Base-by-base conservation (phyloP, 2,888 invertebrate species). In the Timandra comae region DNA sequence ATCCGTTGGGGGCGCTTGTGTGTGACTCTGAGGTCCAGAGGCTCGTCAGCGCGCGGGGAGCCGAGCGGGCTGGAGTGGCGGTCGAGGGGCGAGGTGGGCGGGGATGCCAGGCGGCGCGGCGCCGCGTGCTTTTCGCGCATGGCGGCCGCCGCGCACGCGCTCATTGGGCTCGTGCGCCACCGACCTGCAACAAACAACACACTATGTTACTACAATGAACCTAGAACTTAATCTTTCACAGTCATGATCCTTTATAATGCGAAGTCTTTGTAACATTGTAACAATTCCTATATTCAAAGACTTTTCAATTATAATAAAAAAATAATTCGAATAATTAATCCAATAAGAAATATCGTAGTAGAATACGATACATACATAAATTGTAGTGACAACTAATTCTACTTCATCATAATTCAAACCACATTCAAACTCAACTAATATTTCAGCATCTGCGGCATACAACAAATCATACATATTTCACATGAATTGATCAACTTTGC, bases 111-210 rank as follows among this genome's bases (percentile, higher is more conserved):
- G 88, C 95, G 95, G 84, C 94, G 90, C 75, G 95, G 95, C 73
- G 94, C 93, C 77, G 94, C 93, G 88, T 95, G 94, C 87, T 96
- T 95, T 88, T 95, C 95, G 88, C 95, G 92, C 88, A 89, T 86
- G 79, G 81, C 88, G 85, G 88, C 88, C 78, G 89, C 87, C 82
- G 90, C 90, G 87, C 90, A 90, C 88, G 90, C 90, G 88, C 90
- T 91, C 91, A 91, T 91, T 87, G 87, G 89, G 84, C 85, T 84
- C 84, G 84, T 73, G 84, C 85, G 82, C 82, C 79, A 86, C 78
- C 81, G 74, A 84, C 78, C 84, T 84, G 76, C 1, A 78, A 78
- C 74, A 77, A 80, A 36, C 32, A 42, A 29, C 36, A 29, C 7
- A 12, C 16, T n/a, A 27, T 31, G 20, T 53, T 40, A 53, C 9